These are phyloP conservation scores for Myrmecophaga tridactyla DNA, from an alignment of 2,113 vertebrate species.

Conservation along the genomic window DNA sequence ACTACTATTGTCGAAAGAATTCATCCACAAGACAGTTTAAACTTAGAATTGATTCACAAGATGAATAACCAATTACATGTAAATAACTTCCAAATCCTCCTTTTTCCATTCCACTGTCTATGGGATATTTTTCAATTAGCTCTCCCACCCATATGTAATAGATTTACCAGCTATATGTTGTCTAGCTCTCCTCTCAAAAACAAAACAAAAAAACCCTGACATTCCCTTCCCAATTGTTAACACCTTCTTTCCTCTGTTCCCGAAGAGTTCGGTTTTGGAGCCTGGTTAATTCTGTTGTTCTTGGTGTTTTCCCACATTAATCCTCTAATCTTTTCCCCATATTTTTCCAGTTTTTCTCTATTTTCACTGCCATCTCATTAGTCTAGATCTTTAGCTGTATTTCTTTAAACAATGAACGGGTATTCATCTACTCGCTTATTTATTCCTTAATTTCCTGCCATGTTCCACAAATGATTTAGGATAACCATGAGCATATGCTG, in stretches of 20 bases:
- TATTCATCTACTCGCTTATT: background rate
- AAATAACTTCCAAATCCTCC: conserved; percentile 1
- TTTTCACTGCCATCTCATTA: background rate
- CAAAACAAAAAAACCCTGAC: background rate
- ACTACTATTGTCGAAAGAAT: conserved; percentile 37
- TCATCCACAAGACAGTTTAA: background rate
- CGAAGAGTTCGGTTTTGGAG: background rate
- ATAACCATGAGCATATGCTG: background rate
- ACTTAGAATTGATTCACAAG: background rate
- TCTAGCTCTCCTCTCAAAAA: background rate
- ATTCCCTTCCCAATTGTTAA: background rate
- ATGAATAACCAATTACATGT: background rate
- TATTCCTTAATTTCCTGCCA: background rate
- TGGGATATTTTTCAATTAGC: background rate
- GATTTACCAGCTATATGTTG: background rate
- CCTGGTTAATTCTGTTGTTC: background rate
- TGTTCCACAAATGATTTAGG: background rate
- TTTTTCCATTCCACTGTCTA: background rate
- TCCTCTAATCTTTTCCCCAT: background rate
- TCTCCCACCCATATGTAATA: background rate
- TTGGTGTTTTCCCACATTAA: background rate
- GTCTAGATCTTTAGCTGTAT: background rate
- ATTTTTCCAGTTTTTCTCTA: background rate
- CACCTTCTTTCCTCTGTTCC: background rate
- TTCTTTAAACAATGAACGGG: conserved; percentile 12